Base-by-base conservation (phyloP, 2,113 vertebrate species). In the Leptobrachium ailaonicum region DNA sequence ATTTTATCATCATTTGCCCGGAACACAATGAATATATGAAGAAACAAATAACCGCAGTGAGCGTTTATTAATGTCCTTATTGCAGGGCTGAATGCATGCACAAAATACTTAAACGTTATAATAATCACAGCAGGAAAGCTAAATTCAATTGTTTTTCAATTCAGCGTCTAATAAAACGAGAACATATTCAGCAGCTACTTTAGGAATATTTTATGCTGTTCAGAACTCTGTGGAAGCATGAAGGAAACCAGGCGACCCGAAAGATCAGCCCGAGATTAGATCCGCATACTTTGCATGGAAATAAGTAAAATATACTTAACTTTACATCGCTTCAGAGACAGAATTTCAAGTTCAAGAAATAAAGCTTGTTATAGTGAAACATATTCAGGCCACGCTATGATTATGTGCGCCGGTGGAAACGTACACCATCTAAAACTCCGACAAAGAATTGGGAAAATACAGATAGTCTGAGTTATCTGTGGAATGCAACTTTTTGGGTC, bases 71-170 rank as follows among this genome's bases (percentile, higher is more conserved):
- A 42, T 54, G 47, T 45, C 13, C 45, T 66, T 56, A n/a, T 47
- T 41, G 60, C 20, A 41, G 62, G 40, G 10, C n/a, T 6, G 41
- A 67, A 73, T 40, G 44, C 41, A 68, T 80, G 12, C 53, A 3
- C 62, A 67, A 72, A 44, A 79, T 43, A 9, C 44, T 56, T 73
- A 72, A 79, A 58, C 60, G 72, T 67, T 80, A 67, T 80, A 73
- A 80, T 73, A 74, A 66, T 2, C 70, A 73, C 78, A 80, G 78
- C 78, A 47, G 70, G 77, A 54, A 79, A 66, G 47, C 70, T 41
- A 58, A 73, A 80, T 80, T 67, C 78, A 80, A 79, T 79, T 79
- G 77, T 79, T 79, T 73, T 79, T 79, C 77, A 79, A 79, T 79
- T 40, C 63, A 41, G 68, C 43, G 2, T 14, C 58, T 79, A 79